Evolutionary conservation across 2,113 vertebrate species (phyloP), one percentile per base, ranked within the genome.

Genomic region (Aleadryas rufinucha): DNA sequence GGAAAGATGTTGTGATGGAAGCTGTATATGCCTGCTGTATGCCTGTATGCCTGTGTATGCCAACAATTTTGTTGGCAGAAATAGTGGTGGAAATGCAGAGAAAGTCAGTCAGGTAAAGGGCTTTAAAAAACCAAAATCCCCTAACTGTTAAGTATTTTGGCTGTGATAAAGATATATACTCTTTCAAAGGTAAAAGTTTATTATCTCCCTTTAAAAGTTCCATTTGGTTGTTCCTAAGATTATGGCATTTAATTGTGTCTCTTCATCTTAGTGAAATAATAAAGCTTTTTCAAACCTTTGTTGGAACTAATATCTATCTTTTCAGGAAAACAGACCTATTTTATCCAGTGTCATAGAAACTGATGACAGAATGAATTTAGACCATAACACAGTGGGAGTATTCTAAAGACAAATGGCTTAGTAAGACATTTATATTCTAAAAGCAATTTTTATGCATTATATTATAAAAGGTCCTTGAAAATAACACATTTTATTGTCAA

Each of bases 321-420:
- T 93, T 77, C 84, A 72, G 68, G 60, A 82, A 93, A 90, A 77
- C 47, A 96, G 72, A 91, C 89, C 92, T 77, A 68, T 87, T 84
- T 92, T 83, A 95, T 81, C 56, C 90, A 90, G 81, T 87, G 83
- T 84, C 69, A 81, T 82, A 97, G 90, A 93, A 90, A 95, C 92
- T 91, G 76, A 57, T 75, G 81, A 53, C n/a, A 49, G 80, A 76
- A 90, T 90, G 37, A 85, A 56, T 91, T 56, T 27, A 93, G 88
- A 79, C 85, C 21, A 18, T 80, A 74, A 84, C 68, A 79, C 54
- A 78, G 86, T 92, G 69, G 89, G 93, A 91, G 89, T 82, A 68
- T 57, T 84, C n/a, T 65, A 47, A 87, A 85, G 89, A 94, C 59
- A 79, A 97, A 85, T 74, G 75, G 56, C 45, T 93, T 92, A 74